A percentile compares a stretch with the other conserved stretches of the same genome.
These are phyloP conservation scores for Leistus spinibarbis DNA, from an alignment of 2,888 invertebrate species.

Conservation along the genomic window DNA sequence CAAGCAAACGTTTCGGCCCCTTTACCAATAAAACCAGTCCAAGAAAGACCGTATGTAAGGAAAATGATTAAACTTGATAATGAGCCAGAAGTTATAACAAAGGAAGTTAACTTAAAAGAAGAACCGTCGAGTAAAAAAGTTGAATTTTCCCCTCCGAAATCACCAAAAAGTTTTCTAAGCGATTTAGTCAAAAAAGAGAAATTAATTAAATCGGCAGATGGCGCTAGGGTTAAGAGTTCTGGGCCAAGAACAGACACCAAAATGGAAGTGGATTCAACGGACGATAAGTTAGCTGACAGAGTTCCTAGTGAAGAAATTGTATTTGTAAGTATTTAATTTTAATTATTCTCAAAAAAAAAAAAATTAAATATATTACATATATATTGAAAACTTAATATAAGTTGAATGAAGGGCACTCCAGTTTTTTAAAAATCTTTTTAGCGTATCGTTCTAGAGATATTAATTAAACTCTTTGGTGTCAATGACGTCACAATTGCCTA, in stretches of 20 bases:
- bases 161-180: constrained; percentile 35
- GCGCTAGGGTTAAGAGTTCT: constrained; percentile 41
- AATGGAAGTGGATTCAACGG: constrained; percentile 46
- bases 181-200: constrained; percentile 46
- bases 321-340: constrained; percentile 55
- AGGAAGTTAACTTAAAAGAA: too few relatives aligned
- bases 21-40: constrained; percentile 56
- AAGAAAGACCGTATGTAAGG: constrained; percentile 54
- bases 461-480: too few relatives aligned
- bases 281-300: constrained; percentile 38
- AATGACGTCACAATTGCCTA: too few relatives aligned
- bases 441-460: too few relatives aligned
- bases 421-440: too few relatives aligned
- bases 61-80: constrained; percentile 43
- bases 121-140: constrained; percentile 1
- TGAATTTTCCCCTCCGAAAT: constrained; percentile 9
- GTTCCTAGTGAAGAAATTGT: constrained; percentile 52
- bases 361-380: background rate
- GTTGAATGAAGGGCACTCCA: too few relatives aligned
- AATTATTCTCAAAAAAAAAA: background rate
- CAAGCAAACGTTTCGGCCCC: constrained; percentile 76
- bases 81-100: constrained; percentile 35
- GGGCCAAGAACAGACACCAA: constrained; percentile 28
- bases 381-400: background rate
- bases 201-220: constrained; percentile 42